phyloP scores from a whole-genome alignment of 2,797 vertebrate genomes.

The Danio jaintianensis region DNA sequence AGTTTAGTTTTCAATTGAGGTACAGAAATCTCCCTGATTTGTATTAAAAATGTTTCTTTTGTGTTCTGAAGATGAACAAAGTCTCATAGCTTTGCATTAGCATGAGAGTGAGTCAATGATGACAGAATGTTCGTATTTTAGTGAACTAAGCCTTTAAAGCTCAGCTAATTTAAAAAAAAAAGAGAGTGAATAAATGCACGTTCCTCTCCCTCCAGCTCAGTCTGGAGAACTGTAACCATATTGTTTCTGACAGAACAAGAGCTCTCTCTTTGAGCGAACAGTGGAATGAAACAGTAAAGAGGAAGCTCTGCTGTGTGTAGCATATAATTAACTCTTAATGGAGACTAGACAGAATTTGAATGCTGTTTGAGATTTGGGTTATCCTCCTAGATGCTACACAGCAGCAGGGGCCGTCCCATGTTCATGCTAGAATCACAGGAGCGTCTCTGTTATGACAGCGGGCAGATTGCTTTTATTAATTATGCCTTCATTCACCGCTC shows the following conservation, averaged over 20 bases:
- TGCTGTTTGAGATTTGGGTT: constrained; percentile 32
- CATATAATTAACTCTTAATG: constrained; percentile 48
- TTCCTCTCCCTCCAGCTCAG: background rate
- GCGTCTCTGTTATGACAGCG: constrained; percentile 56
- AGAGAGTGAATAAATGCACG: constrained; percentile 70
- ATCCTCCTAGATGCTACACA: constrained; percentile 36
- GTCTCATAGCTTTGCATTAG: too few relatives aligned
- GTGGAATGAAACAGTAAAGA: constrained; percentile 15
- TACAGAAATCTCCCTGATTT: too few relatives aligned
- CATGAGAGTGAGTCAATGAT: too few relatives aligned
- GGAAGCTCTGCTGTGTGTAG: constrained; percentile 20
- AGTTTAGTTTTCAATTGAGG: too few relatives aligned
- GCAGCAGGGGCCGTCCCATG: constrained; percentile 28
- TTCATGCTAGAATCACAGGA: constrained; percentile 48
- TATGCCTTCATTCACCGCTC: constrained; percentile 46
- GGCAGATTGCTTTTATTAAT: constrained; percentile 64
- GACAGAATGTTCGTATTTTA: too few relatives aligned
- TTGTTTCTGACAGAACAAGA: constrained; percentile 69
- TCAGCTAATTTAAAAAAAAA: constrained; percentile 60
- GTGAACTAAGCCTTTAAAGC: background rate
- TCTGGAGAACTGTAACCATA: constrained; percentile 51
- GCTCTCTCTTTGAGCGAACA: constrained; percentile 41
- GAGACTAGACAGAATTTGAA: constrained; percentile 48
- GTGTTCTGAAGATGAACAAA: too few relatives aligned
- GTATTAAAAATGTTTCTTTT: too few relatives aligned